Evolutionary conservation across 2,113 vertebrate species (phyloP).

Genomic region (Nematolebias whitei): DNA sequence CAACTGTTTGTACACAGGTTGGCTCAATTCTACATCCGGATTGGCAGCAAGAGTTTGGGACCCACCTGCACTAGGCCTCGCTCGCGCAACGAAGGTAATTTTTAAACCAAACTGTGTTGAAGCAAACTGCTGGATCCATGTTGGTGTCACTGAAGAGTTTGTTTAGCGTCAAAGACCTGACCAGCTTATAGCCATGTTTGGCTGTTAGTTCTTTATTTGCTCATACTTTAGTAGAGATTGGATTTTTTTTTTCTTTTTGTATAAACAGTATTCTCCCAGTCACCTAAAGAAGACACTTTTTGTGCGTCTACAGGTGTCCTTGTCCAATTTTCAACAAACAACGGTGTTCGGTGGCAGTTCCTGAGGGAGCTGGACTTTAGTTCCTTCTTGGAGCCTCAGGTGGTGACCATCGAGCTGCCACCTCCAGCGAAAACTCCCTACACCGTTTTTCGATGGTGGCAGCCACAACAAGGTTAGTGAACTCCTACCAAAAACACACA

Average conservation of each 20-base stretch:
- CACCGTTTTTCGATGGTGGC: conserved; percentile 97
- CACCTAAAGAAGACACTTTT: not conserved
- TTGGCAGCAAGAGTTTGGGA: conserved; percentile 92
- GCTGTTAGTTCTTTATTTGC: no score
- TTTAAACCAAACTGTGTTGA: not conserved
- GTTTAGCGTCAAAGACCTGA: no score
- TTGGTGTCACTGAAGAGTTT: conserved; percentile 21
- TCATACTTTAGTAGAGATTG: no score
- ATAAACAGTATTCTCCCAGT: no score
- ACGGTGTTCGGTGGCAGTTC: conserved; percentile 92
- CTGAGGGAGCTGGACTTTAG: conserved; percentile 93
- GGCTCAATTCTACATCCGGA: conserved; percentile 95
- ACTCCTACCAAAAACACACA: not conserved
- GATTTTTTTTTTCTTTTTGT: no score
- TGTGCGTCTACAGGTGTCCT: conserved; percentile 83
- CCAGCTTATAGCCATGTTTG: no score
- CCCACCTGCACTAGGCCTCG: conserved; percentile 90
- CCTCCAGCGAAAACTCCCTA: conserved; percentile 88
- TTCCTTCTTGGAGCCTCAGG: conserved; percentile 93
- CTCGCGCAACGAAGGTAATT: conserved; percentile 93
- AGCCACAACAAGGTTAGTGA: conserved; percentile 89
- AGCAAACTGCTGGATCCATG: conserved; percentile 44
- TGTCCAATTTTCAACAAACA: conserved; percentile 94
- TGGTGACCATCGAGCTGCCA: conserved; percentile 93
- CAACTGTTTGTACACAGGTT: conserved; percentile 76